Evolutionary conservation across 2,797 vertebrate species (phyloP), one percentile per base, ranked within the genome.

Genomic region (Squalus acanthias): DNA sequence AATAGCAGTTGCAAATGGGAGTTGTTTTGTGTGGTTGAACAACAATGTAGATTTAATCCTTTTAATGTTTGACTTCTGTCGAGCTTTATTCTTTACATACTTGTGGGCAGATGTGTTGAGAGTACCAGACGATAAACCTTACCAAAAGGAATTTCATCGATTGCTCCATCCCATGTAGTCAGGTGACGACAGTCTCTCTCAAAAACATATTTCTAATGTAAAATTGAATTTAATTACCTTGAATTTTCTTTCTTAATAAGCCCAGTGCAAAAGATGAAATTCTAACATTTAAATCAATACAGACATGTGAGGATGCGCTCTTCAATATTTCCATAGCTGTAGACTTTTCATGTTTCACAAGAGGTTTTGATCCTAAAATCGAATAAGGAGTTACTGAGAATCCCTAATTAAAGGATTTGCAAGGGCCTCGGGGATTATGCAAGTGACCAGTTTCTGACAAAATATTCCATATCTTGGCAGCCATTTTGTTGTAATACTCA

Each of bases 11-110:
- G 9, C 26, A 65, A 74, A 50, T 1, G 96, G 96, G 5, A 93
- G 91, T 93, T 93, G 63, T 93, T 93, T 93, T 67, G 63, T 46
- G 63, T 46, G 6, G 91, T 46, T 93, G 69, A 93, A 69, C 69
- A 67, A 46, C 63, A 93, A 93, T 67, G 91, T 46, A 93, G 91
- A 93, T 93, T 24, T 93, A 93, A 93, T 69, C 91, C 63, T 93
- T 93, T 63, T 69, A 46, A 39, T 93, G 63, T 93, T 46, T 67
- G 33, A 93, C 33, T 93, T 69, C 63, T 93, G 63, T 93, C 24
- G 22, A 67, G n/a, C 91, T 69, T 93, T 69, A 67, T 93, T 69
- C n/a, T 69, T 65, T 93, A 46, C 91, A 46, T 93, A 46, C 7
- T 67, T 69, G 15, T 93, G 63, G 65, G n/a, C 33, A 39, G 91